Evolutionary conservation across 2,888 invertebrate species (phyloP).

Genomic region (Macrophya annulata): DNA sequence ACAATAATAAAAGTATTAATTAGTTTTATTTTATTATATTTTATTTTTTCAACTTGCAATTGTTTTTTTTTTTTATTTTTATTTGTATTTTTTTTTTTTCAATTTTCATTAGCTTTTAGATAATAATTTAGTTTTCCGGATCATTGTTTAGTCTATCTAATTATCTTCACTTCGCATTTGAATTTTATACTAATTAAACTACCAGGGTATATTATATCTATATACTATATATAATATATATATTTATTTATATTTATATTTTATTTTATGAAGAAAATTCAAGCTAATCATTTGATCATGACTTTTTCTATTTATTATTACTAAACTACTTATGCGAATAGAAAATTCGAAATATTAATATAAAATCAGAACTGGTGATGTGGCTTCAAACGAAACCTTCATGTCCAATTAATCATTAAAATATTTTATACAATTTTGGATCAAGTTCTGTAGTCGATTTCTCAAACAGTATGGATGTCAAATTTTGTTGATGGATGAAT

Average conservation of each 20-base stretch:
- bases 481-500: background rate
- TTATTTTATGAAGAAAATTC: slow-evolving; percentile 28
- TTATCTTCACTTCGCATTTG: slow-evolving; percentile 51
- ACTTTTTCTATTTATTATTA: slow-evolving; percentile 30
- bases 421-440: slow-evolving; percentile 36
- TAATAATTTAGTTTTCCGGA: slow-evolving; percentile 41
- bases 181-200: slow-evolving; percentile 40
- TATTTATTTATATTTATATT: slow-evolving; percentile 35
- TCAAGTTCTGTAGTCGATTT: background rate
- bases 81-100: slow-evolving; percentile 2
- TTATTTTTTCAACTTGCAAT: background rate
- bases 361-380: slow-evolving; percentile 30
- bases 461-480: background rate
- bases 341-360: slow-evolving; percentile 18
- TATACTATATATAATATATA: background rate
- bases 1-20: slow-evolving; percentile 33
- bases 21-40: background rate
- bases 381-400: background rate
- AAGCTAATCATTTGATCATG: slow-evolving; percentile 52
- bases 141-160: slow-evolving; percentile 40
- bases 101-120: background rate
- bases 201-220: slow-evolving; percentile 9
- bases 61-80: background rate
- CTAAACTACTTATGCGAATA: slow-evolving; percentile 43
- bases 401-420: background rate